Base-by-base conservation (phyloP, 2,797 vertebrate genomes). In the Momotus momota region DNA sequence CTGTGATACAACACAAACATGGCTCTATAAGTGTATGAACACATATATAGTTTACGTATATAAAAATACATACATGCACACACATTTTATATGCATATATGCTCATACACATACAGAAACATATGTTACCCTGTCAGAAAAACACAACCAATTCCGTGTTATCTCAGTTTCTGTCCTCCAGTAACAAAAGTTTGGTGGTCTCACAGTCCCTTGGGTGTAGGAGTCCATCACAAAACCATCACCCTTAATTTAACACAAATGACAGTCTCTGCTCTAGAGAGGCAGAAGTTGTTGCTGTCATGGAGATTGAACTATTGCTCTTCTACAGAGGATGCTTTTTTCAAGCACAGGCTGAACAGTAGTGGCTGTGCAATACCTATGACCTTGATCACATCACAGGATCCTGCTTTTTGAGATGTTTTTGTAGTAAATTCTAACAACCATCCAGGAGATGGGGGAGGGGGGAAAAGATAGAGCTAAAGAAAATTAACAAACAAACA, bases 281-380 rank as follows among this genome's bases (percentile, higher is more conserved):
- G 79, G 55, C 51, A 93, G 75, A 96, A 95, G 71, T 70, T 82
- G 57, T 75, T 90, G 80, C 97, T 97, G 85, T 93, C 89, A 97
- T 94, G 90, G 95, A 94, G 85, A 95, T 65, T 89, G 90, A 96
- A 79, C 2, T 79, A 94, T 64, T 66, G 75, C 57, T 96, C 52
- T 66, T 93, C 86, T 95, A 83, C 46, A 83, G 49, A 92, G 69
- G 58, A 77, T 82, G 41, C 55, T 88, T 97, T 94, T 94, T 96
- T 77, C 75, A 90, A 88, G 66, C 29, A 89, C 2, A 1, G 49
- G 72, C 81, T 87, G 89, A 96, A 90, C n/a, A 66, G 43, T 8
- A 88, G 55, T 45, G 78, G 35, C 80, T 92, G 45, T 77, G 70
- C 48, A 90, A 89, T 79, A 75, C 78, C 64, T 81, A 55, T 43